These are phyloP conservation scores for Chelmon rostratus DNA, from an alignment of 2,797 vertebrate species.

Conservation along the genomic window DNA sequence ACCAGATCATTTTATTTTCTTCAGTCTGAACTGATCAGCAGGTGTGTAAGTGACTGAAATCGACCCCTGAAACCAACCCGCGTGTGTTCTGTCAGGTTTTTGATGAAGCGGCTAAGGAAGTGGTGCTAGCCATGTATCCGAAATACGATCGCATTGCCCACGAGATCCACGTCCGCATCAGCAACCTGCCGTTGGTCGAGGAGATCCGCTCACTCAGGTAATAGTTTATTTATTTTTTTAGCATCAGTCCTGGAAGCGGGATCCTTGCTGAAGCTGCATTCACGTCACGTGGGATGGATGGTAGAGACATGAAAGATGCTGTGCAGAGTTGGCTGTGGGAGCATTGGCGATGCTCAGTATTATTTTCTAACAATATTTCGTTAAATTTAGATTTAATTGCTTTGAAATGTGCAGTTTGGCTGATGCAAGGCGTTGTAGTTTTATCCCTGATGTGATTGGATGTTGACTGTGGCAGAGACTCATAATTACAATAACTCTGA, in stretches of 20 bases:
- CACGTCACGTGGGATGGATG: neutral
- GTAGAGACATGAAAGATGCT: neutral
- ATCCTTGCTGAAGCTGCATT: neutral
- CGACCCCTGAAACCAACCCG: neutral
- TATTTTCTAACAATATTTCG: too few relatives aligned
- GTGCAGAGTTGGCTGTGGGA: too few relatives aligned
- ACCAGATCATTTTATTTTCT: neutral
- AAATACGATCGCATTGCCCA: constrained; percentile 96
- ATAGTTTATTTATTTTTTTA: too few relatives aligned
- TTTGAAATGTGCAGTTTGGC: neutral
- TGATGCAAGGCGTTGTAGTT: neutral
- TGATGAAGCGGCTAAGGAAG: constrained; percentile 96
- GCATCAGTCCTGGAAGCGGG: neutral
- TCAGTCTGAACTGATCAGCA: neutral
- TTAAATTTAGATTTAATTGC: too few relatives aligned
- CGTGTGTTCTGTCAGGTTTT: constrained; percentile 81
- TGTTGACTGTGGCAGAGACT: neutral
- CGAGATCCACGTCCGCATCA: constrained; percentile 97
- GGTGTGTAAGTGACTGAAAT: neutral
- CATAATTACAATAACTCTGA: neutral
- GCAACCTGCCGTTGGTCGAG: constrained; percentile 95
- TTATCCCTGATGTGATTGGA: too few relatives aligned
- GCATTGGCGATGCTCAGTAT: too few relatives aligned
- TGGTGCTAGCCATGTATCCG: constrained; percentile 97
- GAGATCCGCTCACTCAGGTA: constrained; percentile 96